Evolutionary conservation across 2,113 vertebrate genomes (phyloP).

Genomic region (Podarcis raffonei): DNA sequence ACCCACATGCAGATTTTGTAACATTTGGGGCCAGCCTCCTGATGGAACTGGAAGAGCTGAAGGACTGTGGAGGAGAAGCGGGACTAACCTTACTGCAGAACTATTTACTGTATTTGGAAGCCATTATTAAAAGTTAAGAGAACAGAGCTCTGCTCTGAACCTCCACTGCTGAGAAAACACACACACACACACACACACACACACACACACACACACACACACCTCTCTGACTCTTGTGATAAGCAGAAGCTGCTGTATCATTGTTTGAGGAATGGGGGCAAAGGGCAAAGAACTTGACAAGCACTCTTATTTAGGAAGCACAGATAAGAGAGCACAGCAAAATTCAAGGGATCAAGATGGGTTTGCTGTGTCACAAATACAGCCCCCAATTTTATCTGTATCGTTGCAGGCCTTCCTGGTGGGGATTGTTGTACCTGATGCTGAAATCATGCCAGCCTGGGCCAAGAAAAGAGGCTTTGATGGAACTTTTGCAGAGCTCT

Average conservation of each 20-base stretch:
- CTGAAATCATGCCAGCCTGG: slow-evolving; percentile 92
- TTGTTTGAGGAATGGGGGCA: background rate
- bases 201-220: background rate
- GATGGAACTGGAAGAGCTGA: background rate
- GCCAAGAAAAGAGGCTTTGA: slow-evolving; percentile 91
- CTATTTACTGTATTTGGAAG: background rate
- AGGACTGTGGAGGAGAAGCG: background rate
- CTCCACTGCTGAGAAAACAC: background rate
- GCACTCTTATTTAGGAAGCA: background rate
- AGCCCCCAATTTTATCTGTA: background rate
- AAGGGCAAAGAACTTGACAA: background rate
- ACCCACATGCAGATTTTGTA: background rate
- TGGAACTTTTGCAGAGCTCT: slow-evolving; percentile 86
- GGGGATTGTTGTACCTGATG: slow-evolving; percentile 93
- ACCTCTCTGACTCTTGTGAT: background rate
- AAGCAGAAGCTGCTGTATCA: background rate
- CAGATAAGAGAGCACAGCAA: background rate
- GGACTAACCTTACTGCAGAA: background rate
- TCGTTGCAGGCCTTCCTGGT: slow-evolving; percentile 89
- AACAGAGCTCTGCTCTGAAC: background rate
- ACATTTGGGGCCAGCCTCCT: background rate
- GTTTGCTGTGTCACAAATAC: background rate
- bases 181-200: background rate
- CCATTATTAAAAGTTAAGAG: background rate
- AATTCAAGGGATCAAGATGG: background rate